Evolutionary conservation across 2,797 vertebrate genomes (phyloP), one percentile per base, ranked within the genome.

Genomic region (Anguilla obscura): DNA sequence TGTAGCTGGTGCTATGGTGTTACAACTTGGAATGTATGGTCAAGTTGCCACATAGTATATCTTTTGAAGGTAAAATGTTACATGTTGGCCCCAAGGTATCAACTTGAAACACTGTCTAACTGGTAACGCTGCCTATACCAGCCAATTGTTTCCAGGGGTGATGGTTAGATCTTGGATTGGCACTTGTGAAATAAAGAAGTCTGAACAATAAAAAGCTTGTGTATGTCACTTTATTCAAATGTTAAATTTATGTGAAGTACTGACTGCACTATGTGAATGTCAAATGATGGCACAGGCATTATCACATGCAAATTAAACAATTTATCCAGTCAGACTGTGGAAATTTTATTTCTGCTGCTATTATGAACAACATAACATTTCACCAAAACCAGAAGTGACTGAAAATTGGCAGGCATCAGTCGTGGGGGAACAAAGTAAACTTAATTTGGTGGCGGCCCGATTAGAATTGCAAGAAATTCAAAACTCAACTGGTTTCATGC

Each of bases 161-260:
- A 84, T 84, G 79, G 45, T 18, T 27, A 27, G n/a, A 52, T 30
- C 21, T 83, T 50, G 80, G 80, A 52, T 83, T 52, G 45, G 24
- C 79, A 40, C 40, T 84, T 24, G 3, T 84, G 52, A 84, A 84
- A 84, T 82, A 82, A 82, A 24, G 8, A 82, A 24, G 8, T 50
- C 79, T 82, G 79, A 48, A 82, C 21, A 48, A 48, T 21, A 27
- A 30, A 12, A 27, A 27, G 10, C 36, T 21, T 45, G 40, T 45
- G 30, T 18, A 21, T 50, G 40, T n/a, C 21, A 21, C 74, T 40
- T 79, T 79, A 18, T 79, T 79, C 36, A 79, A 18, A 18, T 0
- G 16, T 10, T 79, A 4, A 74, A 24, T n/a, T 5, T n/a, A n/a
- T 7, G 24, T 66, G 1, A 66, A n/a, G 24, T 66, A 66, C 69